Percentiles rank a stretch among this genome's conserved stretches.
Conservation (phyloP, 2,113 vertebrate species). For the Tragelaphus strepsiceros region DNA sequence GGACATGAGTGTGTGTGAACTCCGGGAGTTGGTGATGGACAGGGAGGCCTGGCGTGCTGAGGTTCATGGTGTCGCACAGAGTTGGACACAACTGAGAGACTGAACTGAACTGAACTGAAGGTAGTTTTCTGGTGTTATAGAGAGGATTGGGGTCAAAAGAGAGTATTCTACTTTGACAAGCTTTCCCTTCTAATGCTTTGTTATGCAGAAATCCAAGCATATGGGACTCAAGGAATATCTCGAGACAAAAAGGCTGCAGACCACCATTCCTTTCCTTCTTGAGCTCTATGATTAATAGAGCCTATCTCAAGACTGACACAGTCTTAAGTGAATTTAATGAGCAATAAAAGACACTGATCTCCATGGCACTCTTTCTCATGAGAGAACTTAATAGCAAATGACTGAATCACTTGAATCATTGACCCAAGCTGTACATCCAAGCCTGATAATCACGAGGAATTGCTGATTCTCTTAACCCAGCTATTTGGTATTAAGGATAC, state of each 20-base stretch:
- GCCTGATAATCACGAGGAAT: conserved; percentile 23
- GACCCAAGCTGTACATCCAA: neutral
- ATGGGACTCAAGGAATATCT: neutral
- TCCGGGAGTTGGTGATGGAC: neutral
- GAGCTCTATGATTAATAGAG: neutral
- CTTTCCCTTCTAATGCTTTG: neutral
- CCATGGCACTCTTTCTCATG: neutral
- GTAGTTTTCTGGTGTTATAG: neutral
- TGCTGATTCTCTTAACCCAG: conserved; percentile 30
- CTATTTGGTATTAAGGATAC: neutral
- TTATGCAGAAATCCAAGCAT: neutral
- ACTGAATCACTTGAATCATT: conserved; percentile 50
- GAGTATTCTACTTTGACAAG: neutral
- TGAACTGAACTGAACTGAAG: neutral
- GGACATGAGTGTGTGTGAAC: neutral
- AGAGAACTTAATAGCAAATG: conserved; percentile 30
- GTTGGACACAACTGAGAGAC: neutral
- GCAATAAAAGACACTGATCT: conserved; percentile 22
- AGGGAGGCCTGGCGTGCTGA: neutral
- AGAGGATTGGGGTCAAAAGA: neutral
- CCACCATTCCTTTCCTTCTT: neutral
- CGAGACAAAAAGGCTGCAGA: neutral
- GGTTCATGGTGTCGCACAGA: neutral
- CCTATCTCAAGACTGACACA: conserved; percentile 6
- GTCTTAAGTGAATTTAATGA: conserved; percentile 19